Evolutionary conservation across 2,113 vertebrate species (phyloP).

Genomic region (Protobothrops mucrosquamatus): DNA sequence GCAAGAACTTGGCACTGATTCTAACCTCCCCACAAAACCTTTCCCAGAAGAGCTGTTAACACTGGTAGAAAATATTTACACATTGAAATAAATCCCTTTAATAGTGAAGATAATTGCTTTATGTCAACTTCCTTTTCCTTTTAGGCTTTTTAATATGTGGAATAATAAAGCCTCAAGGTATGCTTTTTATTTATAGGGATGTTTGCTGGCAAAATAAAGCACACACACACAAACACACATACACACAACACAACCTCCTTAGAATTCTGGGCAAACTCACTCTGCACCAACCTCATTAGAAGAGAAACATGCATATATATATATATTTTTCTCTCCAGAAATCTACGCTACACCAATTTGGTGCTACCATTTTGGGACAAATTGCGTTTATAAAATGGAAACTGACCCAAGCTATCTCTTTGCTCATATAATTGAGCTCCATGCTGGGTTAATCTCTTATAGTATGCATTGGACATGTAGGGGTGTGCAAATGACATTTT

Average conservation of each 20-base stretch:
- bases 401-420: not conserved
- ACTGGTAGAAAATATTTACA: constrained; percentile 31
- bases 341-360: no score
- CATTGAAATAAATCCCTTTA: constrained; percentile 32
- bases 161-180: constrained; percentile 25
- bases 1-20: not conserved
- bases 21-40: not conserved
- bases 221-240: no score
- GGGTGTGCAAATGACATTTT: not conserved
- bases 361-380: not conserved
- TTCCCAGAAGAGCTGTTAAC: constrained; percentile 33
- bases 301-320: not conserved
- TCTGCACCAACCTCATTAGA: not conserved
- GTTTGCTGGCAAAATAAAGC: not conserved
- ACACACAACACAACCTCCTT: not conserved
- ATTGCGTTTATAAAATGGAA: not conserved
- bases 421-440: not conserved
- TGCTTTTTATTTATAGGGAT: constrained; percentile 28
- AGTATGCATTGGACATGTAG: not conserved
- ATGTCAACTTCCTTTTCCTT: not conserved
- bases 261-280: not conserved
- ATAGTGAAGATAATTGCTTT: constrained; percentile 26
- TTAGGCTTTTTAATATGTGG: constrained; percentile 31
- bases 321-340: not conserved
- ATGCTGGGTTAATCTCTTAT: not conserved